Base-by-base conservation (phyloP, 2,113 vertebrate genomes). In the Hippocampus barbouri region DNA sequence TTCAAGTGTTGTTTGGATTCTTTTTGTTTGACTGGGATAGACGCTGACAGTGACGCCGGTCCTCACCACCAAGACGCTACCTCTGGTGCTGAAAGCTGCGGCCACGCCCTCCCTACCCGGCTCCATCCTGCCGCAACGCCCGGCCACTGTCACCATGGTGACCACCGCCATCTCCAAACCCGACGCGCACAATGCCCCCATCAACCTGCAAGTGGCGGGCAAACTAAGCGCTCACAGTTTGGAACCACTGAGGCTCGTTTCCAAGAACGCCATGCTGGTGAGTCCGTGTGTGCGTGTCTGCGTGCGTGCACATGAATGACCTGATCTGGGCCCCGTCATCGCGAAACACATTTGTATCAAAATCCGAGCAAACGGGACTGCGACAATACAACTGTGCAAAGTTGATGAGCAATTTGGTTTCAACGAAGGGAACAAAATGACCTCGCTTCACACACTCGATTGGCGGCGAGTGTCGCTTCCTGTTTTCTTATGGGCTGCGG, bases 1-100 rank as follows among this genome's bases (percentile, higher is more conserved):
- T 45, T 43, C 10, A 43, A 43, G 51, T 21, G 6, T 21, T 21
- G 16, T 54, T 51, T 51, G 16, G 49, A 4, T 51, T 56, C 8
- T n/a, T 54, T 54, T 54, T n/a, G 3, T n/a, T 2, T 27, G 59
- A 30, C 27, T 34, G 5, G 14, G 25, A 1, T 95, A 98, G 93
- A 97, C 97, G 70, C 91, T 98, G 91, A 95, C 95, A n/a, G 95
- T 97, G 89, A 94, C 95, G 76, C 96, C 97, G 81, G 94, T 98
- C 92, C 94, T 98, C 90, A 94, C 96, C 91, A 93, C 96, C 78
- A 99, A 99, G 95, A 96, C 95, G 91, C 94, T 98, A 95, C 96
- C 96, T 96, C 96, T 98, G 90, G 95, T 98, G 91, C 93, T 99
- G 87, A 99, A 99, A 96, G 96, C 97, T 89, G 95, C 97, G 88